These are phyloP conservation scores for Heteromormyrus szaboi DNA, from an alignment of 2,797 vertebrate species.

Conservation along the genomic window DNA sequence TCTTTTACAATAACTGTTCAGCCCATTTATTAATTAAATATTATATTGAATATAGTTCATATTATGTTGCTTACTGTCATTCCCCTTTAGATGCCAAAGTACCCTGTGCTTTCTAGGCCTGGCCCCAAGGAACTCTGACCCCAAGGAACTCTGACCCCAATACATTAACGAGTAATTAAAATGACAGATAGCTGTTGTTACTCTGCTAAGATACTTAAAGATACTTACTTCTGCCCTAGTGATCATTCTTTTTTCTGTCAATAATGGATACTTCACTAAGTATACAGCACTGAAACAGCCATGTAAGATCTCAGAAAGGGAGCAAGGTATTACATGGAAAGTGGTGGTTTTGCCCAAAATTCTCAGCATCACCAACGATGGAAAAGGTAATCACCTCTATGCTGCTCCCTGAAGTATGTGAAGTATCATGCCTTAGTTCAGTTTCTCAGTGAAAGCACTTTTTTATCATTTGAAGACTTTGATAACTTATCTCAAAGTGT, in stretches of 20 bases:
- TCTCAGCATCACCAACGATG: not conserved
- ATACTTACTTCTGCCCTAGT: not conserved
- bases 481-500: slow-evolving; percentile 8
- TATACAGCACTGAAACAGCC: not conserved
- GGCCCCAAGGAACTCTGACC: not conserved
- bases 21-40: not conserved
- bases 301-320: not conserved
- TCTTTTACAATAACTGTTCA: not conserved
- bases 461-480: not conserved
- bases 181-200: not conserved
- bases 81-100: not conserved
- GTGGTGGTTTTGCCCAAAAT: not conserved
- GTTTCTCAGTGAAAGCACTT: not conserved
- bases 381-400: not conserved
- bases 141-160: not conserved
- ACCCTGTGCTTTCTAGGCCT: not conserved
- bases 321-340: not conserved
- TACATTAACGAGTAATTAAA: not conserved
- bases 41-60: not conserved
- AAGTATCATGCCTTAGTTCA: not conserved
- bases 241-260: not conserved
- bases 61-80: not conserved
- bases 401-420: not conserved
- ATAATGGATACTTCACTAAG: not conserved
- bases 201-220: not conserved